Base-by-base conservation (phyloP, 2,797 vertebrate species). In the Carcharodon carcharias region DNA sequence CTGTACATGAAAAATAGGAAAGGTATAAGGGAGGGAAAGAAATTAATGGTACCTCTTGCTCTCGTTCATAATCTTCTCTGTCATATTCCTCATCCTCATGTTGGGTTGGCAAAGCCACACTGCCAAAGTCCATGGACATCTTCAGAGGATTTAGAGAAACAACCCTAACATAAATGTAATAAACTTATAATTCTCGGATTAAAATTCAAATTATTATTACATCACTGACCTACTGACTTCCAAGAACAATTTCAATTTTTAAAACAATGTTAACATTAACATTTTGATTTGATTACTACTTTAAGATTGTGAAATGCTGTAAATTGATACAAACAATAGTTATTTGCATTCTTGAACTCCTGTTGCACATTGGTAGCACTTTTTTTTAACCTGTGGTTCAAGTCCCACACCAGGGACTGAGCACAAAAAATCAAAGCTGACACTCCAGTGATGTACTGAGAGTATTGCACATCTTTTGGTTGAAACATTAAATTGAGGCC, bases 101-200 rank as follows among this genome's bases (percentile, higher is more conserved):
- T 65, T 99, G 99, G 28, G 98, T 99, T 97, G 98, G 98, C 69
- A 99, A 97, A 96, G 98, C 98, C 97, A 98, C 98, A 50, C 98
- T 98, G 96, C 99, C 99, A 96, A 99, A 99, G 97, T 99, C 99
- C 94, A 99, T 98, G 0, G 99, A 99, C 99, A 99, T 99, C 96
- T 97, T 97, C 96, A 95, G n/a, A 16, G 0, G 71, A 6, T 63
- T 65, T 71, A 96, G 65, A 96, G 71, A 96, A 96, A 54, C 28
- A 35, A 95, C 73, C 69, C 69, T 95, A 95, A 77, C 7, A 95
- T 58, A 92, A 92, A 56, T 56, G 5, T 4, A 77, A 58, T n/a
- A 95, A 77, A 35, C 14, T n/a, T 54, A 12, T 14, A 92, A 65
- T 18, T 21, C 7, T 40, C 67, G 4, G 21, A 45, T 93, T 67